A percentile compares a stretch with the other conserved stretches of the same genome.
Evolutionary conservation across 2,888 invertebrate species (phyloP).

Genomic region (Callyntrura guangdongensis): DNA sequence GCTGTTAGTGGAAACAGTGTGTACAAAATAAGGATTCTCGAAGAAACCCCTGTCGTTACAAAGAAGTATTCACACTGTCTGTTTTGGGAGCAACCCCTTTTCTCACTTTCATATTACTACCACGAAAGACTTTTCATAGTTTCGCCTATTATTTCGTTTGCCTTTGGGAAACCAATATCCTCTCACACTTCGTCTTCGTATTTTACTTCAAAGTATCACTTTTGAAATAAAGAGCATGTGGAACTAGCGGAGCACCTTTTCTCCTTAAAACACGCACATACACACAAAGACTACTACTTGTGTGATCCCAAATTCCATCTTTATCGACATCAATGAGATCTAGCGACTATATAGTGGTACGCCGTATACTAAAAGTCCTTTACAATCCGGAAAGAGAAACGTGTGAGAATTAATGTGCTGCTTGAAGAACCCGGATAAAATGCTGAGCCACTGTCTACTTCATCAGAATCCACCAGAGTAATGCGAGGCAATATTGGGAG

Average conservation of each 20-base stretch:
- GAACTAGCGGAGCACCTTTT: neutral
- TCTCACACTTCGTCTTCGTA: neutral
- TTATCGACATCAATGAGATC: conserved; percentile 40
- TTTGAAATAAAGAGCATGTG: conserved; percentile 42
- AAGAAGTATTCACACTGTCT: neutral
- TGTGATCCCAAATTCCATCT: conserved; percentile 27
- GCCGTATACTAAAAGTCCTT: neutral
- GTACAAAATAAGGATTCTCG: conserved; percentile 10
- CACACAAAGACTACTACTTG: no score
- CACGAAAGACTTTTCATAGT: conserved; percentile 54
- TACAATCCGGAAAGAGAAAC: conserved; percentile 41
- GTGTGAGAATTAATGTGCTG: conserved; percentile 63
- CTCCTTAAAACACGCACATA: neutral
- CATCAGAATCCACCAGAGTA: conserved; percentile 29
- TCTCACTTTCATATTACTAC: conserved; percentile 15
- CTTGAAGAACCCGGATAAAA: conserved; percentile 47
- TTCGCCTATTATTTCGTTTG: conserved; percentile 53
- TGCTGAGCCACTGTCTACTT: conserved; percentile 46
- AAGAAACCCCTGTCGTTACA: neutral
- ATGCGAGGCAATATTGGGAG: neutral
- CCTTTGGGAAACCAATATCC: conserved; percentile 73
- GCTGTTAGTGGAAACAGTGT: conserved; percentile 5
- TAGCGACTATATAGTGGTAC: conserved; percentile 7
- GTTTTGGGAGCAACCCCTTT: conserved; percentile 18
- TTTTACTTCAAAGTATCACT: conserved; percentile 60